Base-by-base conservation (phyloP, 2,888 invertebrate genomes). In the Zygogramma bicolorata region DNA sequence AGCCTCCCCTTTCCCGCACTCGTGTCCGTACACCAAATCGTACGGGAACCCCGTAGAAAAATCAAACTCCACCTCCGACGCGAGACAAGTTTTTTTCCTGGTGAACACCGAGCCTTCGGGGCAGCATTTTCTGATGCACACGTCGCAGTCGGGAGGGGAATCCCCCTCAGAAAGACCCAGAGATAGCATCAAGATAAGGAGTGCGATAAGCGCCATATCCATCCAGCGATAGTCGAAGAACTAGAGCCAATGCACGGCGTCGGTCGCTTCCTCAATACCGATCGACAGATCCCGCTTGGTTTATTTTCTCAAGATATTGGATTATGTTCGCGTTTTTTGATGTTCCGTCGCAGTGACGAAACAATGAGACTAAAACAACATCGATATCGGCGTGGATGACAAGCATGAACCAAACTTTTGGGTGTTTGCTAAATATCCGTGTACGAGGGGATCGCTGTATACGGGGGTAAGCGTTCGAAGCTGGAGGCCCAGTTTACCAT, bases 121-220 rank as follows among this genome's bases (percentile, higher is more conserved):
- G 49, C 80, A 80, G 66, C 80, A 80, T 68, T 80, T 80, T 66
- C 80, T 71, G 13, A 77, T 40, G 15, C 57, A 60, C 13, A 20
- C 59, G 0, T 59, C 40, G 42, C 66, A 70, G 29, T 40, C 22
- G 40, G 20, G 22, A 22, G 61, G 40, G n/a, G 7, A n/a, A n/a
- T n/a, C 13, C n/a, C 22, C 40, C 13, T 20, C 5, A n/a, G 40
- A 40, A 40, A 13, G 3, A 2, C 6, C 8, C 34, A 22, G 15
- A 34, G 61, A 61, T 18, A 58, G 27, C n/a, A 65, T 27, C 34
- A 53, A 20, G 53, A 53, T 25, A 31, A 31, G 20, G 22, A 27
- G 13, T 4, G 10, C 13, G 31, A 34, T 49, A n/a, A 57, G 34
- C 34, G 22, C 57, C 7, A 34, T 57, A 58, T 59, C 10, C 71